These are phyloP conservation scores for Caradrina clavipalpis DNA, from an alignment of 2,888 invertebrate species.

Conservation along the genomic window DNA sequence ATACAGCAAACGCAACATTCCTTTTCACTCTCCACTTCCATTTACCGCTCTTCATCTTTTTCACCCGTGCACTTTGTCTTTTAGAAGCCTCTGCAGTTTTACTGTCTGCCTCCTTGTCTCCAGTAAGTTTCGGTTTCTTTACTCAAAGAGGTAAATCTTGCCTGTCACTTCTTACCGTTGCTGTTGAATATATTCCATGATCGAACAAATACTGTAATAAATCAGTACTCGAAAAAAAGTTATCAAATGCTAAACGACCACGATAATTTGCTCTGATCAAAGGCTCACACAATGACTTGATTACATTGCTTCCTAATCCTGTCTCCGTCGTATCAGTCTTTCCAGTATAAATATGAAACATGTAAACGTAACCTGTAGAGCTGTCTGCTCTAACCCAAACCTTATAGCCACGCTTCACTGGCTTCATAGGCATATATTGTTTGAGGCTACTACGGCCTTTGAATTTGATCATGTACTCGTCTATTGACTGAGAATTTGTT, in stretches of 20 bases:
- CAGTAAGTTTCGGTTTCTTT: slow-evolving; percentile 45
- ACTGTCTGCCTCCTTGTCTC: slow-evolving; percentile 37
- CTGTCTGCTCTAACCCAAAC: slow-evolving; percentile 47
- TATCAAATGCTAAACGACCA: slow-evolving; percentile 30
- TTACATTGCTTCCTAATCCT: slow-evolving; percentile 36
- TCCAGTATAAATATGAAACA: slow-evolving; percentile 43
- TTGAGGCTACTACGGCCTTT: slow-evolving; percentile 47
- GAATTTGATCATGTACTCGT: no score
- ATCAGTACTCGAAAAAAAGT: slow-evolving; percentile 23
- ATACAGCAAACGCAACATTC: no score
- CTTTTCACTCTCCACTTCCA: no score
- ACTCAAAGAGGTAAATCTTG: slow-evolving; percentile 40
- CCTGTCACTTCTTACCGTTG: slow-evolving; percentile 35
- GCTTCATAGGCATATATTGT: slow-evolving; percentile 56
- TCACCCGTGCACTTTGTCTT: no score
- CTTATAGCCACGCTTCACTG: slow-evolving; percentile 54
- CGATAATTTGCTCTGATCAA: slow-evolving; percentile 28
- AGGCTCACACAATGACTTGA: slow-evolving; percentile 37
- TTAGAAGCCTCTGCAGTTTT: no score
- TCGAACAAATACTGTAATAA: slow-evolving; percentile 19
- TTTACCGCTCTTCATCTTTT: no score
- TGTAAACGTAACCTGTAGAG: slow-evolving; percentile 46
- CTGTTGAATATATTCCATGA: slow-evolving; percentile 13
- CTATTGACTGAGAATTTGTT: no score
- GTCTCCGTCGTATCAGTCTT: slow-evolving; percentile 37